A percentile compares a stretch with the other conserved stretches of the same genome.
Evolutionary conservation across 2,797 vertebrate genomes (phyloP).

Genomic region (Eremophila alpestris): DNA sequence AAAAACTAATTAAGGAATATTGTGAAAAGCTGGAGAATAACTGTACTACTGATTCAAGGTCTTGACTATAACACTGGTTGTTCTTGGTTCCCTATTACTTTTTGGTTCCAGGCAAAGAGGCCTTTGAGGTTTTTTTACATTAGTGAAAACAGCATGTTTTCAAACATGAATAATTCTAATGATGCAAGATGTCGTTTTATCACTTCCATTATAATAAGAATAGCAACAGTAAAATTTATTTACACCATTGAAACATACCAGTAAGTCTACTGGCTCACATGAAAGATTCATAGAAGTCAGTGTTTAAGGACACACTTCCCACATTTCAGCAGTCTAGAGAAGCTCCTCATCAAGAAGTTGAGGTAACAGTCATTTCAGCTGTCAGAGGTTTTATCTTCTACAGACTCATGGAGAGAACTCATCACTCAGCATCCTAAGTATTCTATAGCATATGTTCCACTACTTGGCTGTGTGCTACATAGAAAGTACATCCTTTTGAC

Average conservation of each 20-base stretch:
- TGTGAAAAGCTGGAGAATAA: background rate
- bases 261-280: background rate
- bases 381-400: background rate
- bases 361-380: background rate
- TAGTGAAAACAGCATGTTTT: background rate
- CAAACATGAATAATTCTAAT: background rate
- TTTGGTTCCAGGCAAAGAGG: background rate
- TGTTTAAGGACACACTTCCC: background rate
- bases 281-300: background rate
- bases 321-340: background rate
- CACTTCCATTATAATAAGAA: background rate
- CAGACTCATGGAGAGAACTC: background rate
- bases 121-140: background rate
- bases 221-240: background rate
- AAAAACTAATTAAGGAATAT: background rate
- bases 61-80: background rate
- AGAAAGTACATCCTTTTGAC: background rate
- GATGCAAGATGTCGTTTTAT: background rate
- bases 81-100: background rate
- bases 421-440: background rate
- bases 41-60: background rate
- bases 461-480: background rate
- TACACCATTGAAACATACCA: background rate
- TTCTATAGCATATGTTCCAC: background rate
- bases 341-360: background rate